Evolutionary conservation across 2,113 vertebrate genomes (phyloP).

Genomic region (Strix uralensis): DNA sequence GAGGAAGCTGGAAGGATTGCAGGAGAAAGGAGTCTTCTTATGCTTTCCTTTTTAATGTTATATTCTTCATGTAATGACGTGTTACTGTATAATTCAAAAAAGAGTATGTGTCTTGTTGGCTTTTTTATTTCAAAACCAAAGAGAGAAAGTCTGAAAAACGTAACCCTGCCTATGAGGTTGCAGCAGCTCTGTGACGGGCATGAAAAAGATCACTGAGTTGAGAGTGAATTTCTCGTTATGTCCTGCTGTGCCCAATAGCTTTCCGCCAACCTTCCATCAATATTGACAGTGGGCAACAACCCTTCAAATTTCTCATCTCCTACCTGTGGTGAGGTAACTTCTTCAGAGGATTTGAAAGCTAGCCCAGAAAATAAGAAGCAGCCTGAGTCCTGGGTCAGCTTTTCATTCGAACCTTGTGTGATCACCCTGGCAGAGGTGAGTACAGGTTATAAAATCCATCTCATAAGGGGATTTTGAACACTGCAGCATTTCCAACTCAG

Average conservation of each 20-base stretch:
- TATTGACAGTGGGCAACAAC: not conserved
- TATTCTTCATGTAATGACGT: not conserved
- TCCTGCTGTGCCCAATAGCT: conserved; percentile 27
- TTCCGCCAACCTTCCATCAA: not conserved
- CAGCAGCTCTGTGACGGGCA: not conserved
- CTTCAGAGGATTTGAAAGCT: conserved; percentile 3
- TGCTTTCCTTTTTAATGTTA: not conserved
- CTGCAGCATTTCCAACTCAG: not conserved
- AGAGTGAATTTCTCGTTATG: not conserved
- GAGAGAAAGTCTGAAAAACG: not conserved
- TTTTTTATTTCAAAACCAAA: conserved; percentile 7
- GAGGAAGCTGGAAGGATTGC: not conserved
- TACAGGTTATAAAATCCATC: not conserved
- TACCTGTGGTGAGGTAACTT: conserved; percentile 3
- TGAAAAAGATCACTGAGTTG: not conserved
- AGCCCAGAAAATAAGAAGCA: conserved; percentile 26
- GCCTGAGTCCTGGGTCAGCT: not conserved
- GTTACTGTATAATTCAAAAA: not conserved
- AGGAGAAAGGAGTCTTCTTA: not conserved
- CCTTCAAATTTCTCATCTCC: conserved; percentile 45
- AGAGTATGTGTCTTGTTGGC: not conserved
- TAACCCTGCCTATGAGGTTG: not conserved
- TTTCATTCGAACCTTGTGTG: not conserved
- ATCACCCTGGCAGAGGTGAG: not conserved
- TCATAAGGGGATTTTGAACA: not conserved